These are phyloP conservation scores for Thripadectes ignobilis DNA, from an alignment of 2,797 vertebrate genomes.

Conservation along the genomic window DNA sequence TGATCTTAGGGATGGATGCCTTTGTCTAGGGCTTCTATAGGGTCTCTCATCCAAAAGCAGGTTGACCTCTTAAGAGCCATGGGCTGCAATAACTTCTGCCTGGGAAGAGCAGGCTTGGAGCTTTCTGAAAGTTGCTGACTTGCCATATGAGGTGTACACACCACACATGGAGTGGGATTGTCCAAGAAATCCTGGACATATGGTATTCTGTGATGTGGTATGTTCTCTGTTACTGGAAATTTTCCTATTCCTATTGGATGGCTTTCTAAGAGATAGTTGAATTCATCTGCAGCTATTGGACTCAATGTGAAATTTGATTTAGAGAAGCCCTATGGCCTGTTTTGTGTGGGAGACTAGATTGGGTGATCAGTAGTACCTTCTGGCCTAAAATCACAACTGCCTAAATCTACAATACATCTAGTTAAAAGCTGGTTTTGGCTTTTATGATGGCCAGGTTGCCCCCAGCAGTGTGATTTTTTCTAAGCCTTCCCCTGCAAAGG, in stretches of 20 bases:
- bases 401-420: not conserved
- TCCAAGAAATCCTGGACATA: constrained; percentile 20
- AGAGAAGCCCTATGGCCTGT: not conserved
- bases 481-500: not conserved
- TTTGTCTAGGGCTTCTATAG: not conserved
- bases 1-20: not conserved
- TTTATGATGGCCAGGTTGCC: constrained; percentile 15
- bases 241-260: not conserved
- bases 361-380: not conserved
- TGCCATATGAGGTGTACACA: not conserved
- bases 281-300: constrained; percentile 9
- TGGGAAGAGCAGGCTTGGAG: not conserved
- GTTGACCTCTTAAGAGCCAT: not conserved
- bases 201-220: not conserved
- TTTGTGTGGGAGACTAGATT: not conserved
- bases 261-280: not conserved
- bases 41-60: not conserved
- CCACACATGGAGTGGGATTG: not conserved
- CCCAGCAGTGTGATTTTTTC: not conserved
- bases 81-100: not conserved
- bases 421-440: not conserved
- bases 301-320: constrained; percentile 15
- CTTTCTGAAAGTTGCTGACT: not conserved
- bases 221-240: constrained; percentile 17
- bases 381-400: not conserved